A percentile compares a stretch with the other conserved stretches of the same genome.
These are phyloP conservation scores for Agapetus fuscipes DNA, from an alignment of 2,888 invertebrate species.

Conservation along the genomic window DNA sequence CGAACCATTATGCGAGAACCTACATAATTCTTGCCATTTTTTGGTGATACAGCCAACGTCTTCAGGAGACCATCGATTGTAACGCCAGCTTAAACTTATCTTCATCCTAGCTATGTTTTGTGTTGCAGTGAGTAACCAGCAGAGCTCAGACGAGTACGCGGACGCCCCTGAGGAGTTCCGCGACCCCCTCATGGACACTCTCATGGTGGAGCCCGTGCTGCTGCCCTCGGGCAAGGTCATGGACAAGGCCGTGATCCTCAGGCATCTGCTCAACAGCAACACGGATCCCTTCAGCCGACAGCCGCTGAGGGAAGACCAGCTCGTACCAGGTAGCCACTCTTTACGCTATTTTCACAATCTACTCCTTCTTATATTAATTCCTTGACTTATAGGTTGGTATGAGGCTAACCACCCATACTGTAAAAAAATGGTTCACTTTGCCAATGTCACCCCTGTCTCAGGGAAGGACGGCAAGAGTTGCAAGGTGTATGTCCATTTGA, in stretches of 20 bases:
- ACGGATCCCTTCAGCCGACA: conserved; percentile 98
- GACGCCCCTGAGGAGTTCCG: conserved; percentile 95
- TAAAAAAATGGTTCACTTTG: no score
- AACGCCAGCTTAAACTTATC: no score
- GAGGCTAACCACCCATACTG: no score
- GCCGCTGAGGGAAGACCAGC: conserved; percentile 87
- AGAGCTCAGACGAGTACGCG: conserved; percentile 84
- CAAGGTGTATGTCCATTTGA: no score
- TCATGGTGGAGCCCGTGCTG: conserved; percentile 92
- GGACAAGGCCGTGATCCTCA: conserved; percentile 88
- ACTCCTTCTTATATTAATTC: neutral
- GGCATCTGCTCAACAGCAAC: conserved; percentile 89
- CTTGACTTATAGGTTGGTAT: no score
- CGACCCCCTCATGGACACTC: conserved; percentile 94
- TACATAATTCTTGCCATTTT: no score
- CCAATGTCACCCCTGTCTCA: no score
- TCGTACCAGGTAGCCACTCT: conserved; percentile 67
- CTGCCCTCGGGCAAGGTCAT: conserved; percentile 87
- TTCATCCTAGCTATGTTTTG: no score
- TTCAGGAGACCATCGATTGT: no score
- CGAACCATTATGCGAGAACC: no score
- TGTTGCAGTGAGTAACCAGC: conserved; percentile 71
- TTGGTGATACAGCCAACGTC: no score
- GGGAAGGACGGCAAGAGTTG: no score
- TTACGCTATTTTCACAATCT: neutral